Conservation (phyloP, 1,140 invertebrate genomes). For the Rhyacophila brunnea region DNA sequence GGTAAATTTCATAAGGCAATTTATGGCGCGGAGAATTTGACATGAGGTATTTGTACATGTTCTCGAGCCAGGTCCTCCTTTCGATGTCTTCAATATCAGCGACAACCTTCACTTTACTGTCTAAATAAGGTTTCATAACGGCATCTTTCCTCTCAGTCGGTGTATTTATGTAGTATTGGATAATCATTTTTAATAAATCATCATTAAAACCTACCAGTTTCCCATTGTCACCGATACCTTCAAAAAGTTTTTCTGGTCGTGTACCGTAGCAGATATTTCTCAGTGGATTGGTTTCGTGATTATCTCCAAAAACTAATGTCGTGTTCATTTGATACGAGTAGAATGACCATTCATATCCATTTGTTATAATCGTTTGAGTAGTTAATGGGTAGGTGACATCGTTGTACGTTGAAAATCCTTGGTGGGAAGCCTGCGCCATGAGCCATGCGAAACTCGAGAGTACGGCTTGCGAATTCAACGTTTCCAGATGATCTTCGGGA, state of each 20-base stretch:
- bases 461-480: constrained; percentile 70
- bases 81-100: constrained; percentile 68
- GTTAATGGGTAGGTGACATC: constrained; percentile 86
- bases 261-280: constrained; percentile 83
- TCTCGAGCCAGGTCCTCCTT: constrained; percentile 66
- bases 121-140: constrained; percentile 74
- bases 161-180: constrained; percentile 73
- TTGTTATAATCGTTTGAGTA: constrained; percentile 80
- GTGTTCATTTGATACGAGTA: constrained; percentile 90
- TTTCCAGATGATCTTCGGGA: constrained; percentile 57
- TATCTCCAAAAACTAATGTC: constrained; percentile 60
- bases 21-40: constrained; percentile 63
- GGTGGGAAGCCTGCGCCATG: constrained; percentile 75
- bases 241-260: constrained; percentile 70
- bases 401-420: constrained; percentile 85
- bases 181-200: constrained; percentile 68
- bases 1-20: constrained; percentile 63
- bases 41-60: constrained; percentile 65
- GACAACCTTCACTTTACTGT: constrained; percentile 55
- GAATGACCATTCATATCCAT: constrained; percentile 82
- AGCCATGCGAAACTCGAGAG: constrained; percentile 78
- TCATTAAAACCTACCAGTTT: constrained; percentile 80
- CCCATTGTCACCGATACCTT: constrained; percentile 64
- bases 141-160: constrained; percentile 62
- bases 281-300: constrained; percentile 63